Evolutionary conservation across 2,797 vertebrate species (phyloP), one percentile per base, ranked within the genome.

Genomic region (Macropus fuliginosus): DNA sequence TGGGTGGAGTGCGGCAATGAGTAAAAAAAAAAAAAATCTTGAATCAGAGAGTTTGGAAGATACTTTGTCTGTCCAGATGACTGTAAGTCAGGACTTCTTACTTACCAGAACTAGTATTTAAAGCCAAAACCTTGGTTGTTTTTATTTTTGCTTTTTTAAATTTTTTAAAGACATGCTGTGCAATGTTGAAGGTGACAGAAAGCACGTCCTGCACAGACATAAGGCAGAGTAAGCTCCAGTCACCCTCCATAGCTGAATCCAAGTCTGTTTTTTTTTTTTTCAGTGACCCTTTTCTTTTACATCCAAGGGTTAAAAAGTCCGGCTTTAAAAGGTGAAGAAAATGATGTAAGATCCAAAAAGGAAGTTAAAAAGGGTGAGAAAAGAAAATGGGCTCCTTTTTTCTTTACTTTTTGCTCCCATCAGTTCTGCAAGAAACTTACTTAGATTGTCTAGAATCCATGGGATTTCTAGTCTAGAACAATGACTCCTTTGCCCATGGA

Each of bases 101-200:
- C 2, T 2, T 0, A 0, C 46, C 31, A 54, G 91, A 96, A 18
- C 2, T 95, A 59, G 55, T 74, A 91, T 96, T 96, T 94, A 94
- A 97, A 95, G 56, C 50, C 91, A 94, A 14, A 50, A 54, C 54
- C 28, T 56, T 3, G 56, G 11, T 1, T 54, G 4, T 40, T n/a
- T 74, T 66, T 66, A 4, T 66, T 34, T 34, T 14, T 0, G 28
- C n/a, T 74, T 94, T 74, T 94, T 93, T 92, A 27, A 90, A 34
- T 46, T 96, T 95, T 95, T 93, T 96, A 55, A 31, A 94, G 40
- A 55, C 90, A 93, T 96, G 91, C 56, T 95, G 40, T 91, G 87
- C 54, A 91, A 93, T 96, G 16, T 6, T 92, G 92, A 95, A 93
- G 40, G 11, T 93, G 89, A 40, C 8, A 91, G 59, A 90, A 95